Evolutionary conservation across 2,113 vertebrate species (phyloP), one percentile per base, ranked within the genome.

Genomic region (Cariama cristata): DNA sequence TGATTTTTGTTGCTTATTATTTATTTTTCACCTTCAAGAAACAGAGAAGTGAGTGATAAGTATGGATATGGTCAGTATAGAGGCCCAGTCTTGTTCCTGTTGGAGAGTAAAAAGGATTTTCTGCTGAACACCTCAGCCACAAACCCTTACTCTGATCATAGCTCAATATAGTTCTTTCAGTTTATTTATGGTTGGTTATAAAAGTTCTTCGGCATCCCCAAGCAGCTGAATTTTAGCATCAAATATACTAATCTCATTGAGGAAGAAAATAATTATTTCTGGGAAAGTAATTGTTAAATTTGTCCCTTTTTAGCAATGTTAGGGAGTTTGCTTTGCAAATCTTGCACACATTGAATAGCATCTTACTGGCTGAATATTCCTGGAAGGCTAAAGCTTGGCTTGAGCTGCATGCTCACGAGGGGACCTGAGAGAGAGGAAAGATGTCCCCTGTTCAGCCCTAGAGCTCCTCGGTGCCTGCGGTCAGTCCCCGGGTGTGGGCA

Each of bases 401-500:
- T 80, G 42, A 47, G 23, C 50, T 50, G n/a, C 35, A 4, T 9
- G 33, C 16, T 63, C 2, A 2, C 1, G 1, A 23, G 15, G 15
- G 28, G 16, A n/a, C 11, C 2, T 24, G 23, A 77, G 38, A 26
- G 19, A 33, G 17, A 33, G 16, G 42, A 32, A 73, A 3, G 11
- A 14, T 21, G 11, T 71, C 23, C 17, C 8, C 52, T 0, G 0
- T 6, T 47, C 32, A 60, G 45, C 32, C 7, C 4, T 49, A 28
- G 9, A 47, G 15, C 20, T 69, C 9, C 32, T 4, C 0, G 0
- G 6, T 56, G 42, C 42, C 47, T 12, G 32, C 40, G 49, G 79
- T 50, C 2, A 2, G 20, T 75, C 49, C 13, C 42, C 0, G 0
- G 1, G 3, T n/a, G 64, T 28, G 23, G 24, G 49, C 8, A 1